Evolutionary conservation across 2,113 vertebrate genomes (phyloP), one percentile per base, ranked within the genome.

Genomic region (Blennius ocellaris): DNA sequence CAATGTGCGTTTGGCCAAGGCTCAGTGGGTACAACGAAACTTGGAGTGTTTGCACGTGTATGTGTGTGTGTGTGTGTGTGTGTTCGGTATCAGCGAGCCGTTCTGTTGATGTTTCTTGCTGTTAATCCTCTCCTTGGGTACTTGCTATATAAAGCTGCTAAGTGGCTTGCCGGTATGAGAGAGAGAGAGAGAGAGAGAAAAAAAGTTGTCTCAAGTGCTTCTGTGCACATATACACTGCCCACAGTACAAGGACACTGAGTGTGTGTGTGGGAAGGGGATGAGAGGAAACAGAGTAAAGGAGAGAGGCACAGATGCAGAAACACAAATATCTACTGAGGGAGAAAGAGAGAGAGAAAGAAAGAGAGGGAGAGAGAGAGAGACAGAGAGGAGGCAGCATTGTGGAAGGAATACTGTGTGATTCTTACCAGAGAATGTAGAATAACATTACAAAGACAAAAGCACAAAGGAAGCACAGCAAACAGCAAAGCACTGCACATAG

Each of bases 111-210:
- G 82, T 86, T 82, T 84, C 76, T 81, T 84, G 76, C 87, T 80
- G 87, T 81, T 93, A 92, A 93, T 91, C 89, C 88, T 87, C 81
- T 92, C 83, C 84, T 87, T 87, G 88, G 87, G 86, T 82, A 83
- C 84, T 81, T 78, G 80, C 91, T 91, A 89, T 89, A 91, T 91
- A 91, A 93, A 92, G 89, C 87, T 81, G 80, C 78, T 92, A 92
- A 92, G 89, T 92, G 89, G 89, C 89, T 91, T 90, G 82, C 69
- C 53, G 48, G 72, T 81, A 75, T 63, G 15, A 50, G 21, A n/a
- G n/a, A n/a, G n/a, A n/a, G n/a, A n/a, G n/a, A n/a, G 21, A 30
- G 4, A 57, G 68, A 78, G 81, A 49, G n/a, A 74, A 76, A 76
- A 77, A 83, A 87, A 88, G 82, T 91, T 90, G 81, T 91, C 88